phyloP scores from a whole-genome alignment of 2,888 invertebrate genomes.

The Ypsolopha sequella region DNA sequence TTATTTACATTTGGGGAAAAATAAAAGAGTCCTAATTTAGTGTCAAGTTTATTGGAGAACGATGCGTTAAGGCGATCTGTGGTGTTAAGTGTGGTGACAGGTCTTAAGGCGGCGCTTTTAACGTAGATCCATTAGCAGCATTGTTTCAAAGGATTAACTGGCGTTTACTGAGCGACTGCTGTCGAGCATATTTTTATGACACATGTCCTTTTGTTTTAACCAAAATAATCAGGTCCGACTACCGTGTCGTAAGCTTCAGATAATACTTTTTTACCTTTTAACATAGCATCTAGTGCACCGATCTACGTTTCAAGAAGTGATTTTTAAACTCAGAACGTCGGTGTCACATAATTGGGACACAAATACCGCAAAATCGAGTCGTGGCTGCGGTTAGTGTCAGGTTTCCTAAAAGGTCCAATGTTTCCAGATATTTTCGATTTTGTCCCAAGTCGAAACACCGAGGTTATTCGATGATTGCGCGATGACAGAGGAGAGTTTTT shows the following conservation, averaged over 20 bases:
- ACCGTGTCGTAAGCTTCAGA: slow-evolving; percentile 43
- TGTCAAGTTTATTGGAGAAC: slow-evolving; percentile 65
- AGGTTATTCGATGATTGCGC: slow-evolving; percentile 53
- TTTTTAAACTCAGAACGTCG: slow-evolving; percentile 18
- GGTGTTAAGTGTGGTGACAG: slow-evolving; percentile 58
- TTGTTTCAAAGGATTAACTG: slow-evolving; percentile 68
- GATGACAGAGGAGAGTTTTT: slow-evolving; percentile 38
- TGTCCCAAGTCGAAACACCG: slow-evolving; percentile 56
- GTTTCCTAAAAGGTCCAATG: slow-evolving; percentile 55
- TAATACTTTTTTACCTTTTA: slow-evolving; percentile 19
- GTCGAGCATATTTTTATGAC: slow-evolving; percentile 64
- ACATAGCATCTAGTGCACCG: not conserved
- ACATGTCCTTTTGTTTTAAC: slow-evolving; percentile 43
- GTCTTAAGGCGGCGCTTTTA: slow-evolving; percentile 47
- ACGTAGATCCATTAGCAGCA: slow-evolving; percentile 62
- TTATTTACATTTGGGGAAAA: slow-evolving; percentile 52
- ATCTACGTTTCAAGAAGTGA: slow-evolving; percentile 9
- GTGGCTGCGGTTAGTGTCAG: slow-evolving; percentile 43
- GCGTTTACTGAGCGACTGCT: slow-evolving; percentile 46
- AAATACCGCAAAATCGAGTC: slow-evolving; percentile 33
- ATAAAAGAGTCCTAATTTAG: slow-evolving; percentile 58
- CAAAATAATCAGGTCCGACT: slow-evolving; percentile 53
- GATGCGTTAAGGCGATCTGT: slow-evolving; percentile 60
- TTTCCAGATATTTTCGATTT: slow-evolving; percentile 48
- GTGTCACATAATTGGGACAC: slow-evolving; percentile 30